These are phyloP conservation scores for Coryphaenoides rupestris DNA, from an alignment of 2,113 vertebrate genomes.

Conservation along the genomic window DNA sequence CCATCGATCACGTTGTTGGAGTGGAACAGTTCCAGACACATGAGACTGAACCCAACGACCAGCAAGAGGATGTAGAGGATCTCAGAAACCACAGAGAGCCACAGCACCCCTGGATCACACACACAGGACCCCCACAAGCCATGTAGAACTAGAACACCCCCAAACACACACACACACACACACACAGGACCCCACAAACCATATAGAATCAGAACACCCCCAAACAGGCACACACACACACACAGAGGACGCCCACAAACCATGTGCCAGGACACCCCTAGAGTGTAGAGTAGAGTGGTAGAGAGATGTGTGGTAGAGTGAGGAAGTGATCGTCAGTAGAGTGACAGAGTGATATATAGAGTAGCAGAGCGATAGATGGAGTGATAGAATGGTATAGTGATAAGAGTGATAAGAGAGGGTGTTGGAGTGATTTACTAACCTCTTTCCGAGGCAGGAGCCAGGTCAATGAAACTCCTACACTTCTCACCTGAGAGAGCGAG, in stretches of 20 bases:
- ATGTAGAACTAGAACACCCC: too few relatives aligned
- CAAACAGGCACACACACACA: too few relatives aligned
- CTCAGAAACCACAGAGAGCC: slow-evolving; percentile 94
- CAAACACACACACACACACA: too few relatives aligned
- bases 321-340: slow-evolving; percentile 18
- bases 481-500: slow-evolving; percentile 85
- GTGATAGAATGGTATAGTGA: too few relatives aligned
- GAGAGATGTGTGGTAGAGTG: slow-evolving; percentile 42
- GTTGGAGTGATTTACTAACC: slow-evolving; percentile 86
- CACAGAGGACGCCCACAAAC: neutral
- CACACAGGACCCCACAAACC: neutral
- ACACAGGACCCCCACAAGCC: neutral
- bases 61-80: slow-evolving; percentile 93
- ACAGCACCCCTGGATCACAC: slow-evolving; percentile 85
- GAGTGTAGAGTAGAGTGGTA: neutral
- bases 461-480: slow-evolving; percentile 97
- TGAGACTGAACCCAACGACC: slow-evolving; percentile 94
- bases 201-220: too few relatives aligned
- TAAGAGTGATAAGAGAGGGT: neutral
- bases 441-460: slow-evolving; percentile 95
- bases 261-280: too few relatives aligned
- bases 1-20: slow-evolving; percentile 95
- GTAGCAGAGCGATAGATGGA: neutral
- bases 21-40: slow-evolving; percentile 96
- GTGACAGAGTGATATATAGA: slow-evolving; percentile 27